Conservation (phyloP, 2,888 invertebrate species). For the Cerceris rybyensis region DNA sequence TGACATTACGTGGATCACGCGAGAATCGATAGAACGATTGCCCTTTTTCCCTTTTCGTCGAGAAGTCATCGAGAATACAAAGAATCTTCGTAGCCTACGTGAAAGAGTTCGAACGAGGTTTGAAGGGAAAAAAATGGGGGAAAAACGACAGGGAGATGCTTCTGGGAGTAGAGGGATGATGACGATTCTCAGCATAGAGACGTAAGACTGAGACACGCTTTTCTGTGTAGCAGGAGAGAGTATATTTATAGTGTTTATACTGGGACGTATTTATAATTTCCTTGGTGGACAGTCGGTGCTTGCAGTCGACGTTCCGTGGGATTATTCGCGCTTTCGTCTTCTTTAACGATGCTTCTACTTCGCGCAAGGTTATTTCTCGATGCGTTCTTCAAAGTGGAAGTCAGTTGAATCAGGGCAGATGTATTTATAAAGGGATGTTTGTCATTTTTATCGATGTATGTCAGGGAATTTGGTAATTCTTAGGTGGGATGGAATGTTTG, state of each 20-base stretch:
- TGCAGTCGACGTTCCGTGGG: constrained; percentile 10
- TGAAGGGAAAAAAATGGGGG: neutral
- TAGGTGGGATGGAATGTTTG: too few relatives aligned
- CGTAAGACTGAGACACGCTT: constrained; percentile 20
- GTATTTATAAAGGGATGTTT: too few relatives aligned
- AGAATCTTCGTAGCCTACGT: neutral
- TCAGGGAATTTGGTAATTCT: too few relatives aligned
- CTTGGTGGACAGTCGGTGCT: constrained; percentile 60
- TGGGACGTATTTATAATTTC: constrained; percentile 76
- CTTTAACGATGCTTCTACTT: neutral
- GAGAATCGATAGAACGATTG: neutral
- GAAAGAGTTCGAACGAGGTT: too few relatives aligned
- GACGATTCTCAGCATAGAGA: neutral
- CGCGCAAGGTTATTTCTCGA: neutral
- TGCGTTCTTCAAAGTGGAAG: neutral
- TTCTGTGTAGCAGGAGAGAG: constrained; percentile 29
- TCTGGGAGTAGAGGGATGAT: too few relatives aligned
- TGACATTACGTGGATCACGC: constrained; percentile 47
- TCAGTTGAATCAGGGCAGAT: too few relatives aligned
- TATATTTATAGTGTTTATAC: constrained; percentile 77
- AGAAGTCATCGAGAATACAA: neutral
- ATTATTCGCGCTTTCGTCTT: constrained; percentile 24
- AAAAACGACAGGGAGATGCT: too few relatives aligned
- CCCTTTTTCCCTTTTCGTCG: neutral
- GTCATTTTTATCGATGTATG: too few relatives aligned